These are phyloP conservation scores for Xiphias gladius DNA, from an alignment of 2,113 vertebrate genomes.

Conservation along the genomic window DNA sequence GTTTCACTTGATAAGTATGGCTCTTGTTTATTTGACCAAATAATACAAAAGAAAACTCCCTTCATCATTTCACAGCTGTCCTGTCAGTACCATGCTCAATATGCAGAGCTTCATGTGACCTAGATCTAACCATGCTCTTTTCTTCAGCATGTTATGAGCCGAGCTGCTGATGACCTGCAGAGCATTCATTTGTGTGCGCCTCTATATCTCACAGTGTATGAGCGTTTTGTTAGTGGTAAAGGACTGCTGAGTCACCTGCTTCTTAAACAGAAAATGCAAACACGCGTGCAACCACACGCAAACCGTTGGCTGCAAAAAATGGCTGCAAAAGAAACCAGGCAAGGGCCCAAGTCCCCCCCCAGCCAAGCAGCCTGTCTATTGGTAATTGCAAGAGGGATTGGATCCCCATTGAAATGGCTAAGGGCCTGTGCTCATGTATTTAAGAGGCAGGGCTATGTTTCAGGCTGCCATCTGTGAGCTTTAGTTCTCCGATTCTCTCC, in stretches of 20 bases:
- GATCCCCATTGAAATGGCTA: conserved; percentile 65
- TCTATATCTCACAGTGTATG: conserved; percentile 1
- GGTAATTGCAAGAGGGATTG: conserved; percentile 71
- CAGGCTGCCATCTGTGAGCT: conserved; percentile 75
- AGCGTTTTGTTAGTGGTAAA: conserved; percentile 8
- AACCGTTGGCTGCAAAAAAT: conserved; percentile 23
- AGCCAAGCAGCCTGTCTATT: conserved; percentile 65
- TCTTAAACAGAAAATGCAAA: conserved; percentile 27
- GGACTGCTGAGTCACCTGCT: conserved; percentile 62
- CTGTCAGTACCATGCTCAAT: conserved; percentile 44
- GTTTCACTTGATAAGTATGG: not conserved
- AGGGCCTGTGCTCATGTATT: conserved; percentile 68
- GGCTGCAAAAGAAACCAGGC: conserved; percentile 52
- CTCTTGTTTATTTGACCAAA: conserved; percentile 16
- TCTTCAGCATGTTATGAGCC: conserved; percentile 44
- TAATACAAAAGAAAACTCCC: not conserved
- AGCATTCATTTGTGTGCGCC: conserved; percentile 24
- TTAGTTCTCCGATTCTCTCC: conserved; percentile 60
- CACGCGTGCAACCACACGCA: conserved; percentile 17
- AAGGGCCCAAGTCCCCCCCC: conserved; percentile 48
- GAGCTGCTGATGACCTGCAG: conserved; percentile 35
- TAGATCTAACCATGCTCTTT: conserved; percentile 50
- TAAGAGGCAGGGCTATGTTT: conserved; percentile 71
- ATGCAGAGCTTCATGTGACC: conserved; percentile 53
- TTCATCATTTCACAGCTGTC: conserved; percentile 32